These are phyloP conservation scores for Heliconius nattereri DNA, from an alignment of 1,140 invertebrate genomes.

Conservation along the genomic window DNA sequence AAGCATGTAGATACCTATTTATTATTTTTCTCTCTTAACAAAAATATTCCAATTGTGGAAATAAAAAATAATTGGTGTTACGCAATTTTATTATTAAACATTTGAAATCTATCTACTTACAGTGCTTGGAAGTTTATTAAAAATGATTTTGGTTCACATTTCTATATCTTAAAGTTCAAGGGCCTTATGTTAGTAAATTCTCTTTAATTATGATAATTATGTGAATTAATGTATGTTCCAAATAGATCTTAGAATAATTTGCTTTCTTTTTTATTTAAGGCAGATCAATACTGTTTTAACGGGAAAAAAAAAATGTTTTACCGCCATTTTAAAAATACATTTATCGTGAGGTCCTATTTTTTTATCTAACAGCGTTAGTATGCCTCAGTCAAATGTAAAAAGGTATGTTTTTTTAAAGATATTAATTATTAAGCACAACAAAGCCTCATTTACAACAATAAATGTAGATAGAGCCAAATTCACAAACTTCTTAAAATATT, in stretches of 20 bases:
- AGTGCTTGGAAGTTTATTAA: background rate
- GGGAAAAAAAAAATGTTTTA: background rate
- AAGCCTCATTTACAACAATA: too few relatives aligned
- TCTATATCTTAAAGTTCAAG: background rate
- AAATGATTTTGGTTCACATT: background rate
- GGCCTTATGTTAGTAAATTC: slow-evolving; percentile 4
- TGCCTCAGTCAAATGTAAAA: background rate
- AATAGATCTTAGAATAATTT: background rate
- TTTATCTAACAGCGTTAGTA: background rate
- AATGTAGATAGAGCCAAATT: background rate
- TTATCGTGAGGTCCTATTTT: background rate
- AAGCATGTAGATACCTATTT: too few relatives aligned
- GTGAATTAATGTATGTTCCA: background rate
- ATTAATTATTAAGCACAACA: background rate
- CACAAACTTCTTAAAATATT: background rate
- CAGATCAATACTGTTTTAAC: background rate
- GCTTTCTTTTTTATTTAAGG: background rate
- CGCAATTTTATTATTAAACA: background rate
- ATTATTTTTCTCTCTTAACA: background rate
- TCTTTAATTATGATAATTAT: background rate
- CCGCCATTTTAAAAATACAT: background rate
- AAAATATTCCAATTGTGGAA: background rate
- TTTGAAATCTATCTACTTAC: background rate
- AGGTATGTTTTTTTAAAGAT: background rate
- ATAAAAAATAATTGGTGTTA: background rate